Base-by-base conservation (phyloP, 2,797 vertebrate genomes). In the Notamacropus eugenii region DNA sequence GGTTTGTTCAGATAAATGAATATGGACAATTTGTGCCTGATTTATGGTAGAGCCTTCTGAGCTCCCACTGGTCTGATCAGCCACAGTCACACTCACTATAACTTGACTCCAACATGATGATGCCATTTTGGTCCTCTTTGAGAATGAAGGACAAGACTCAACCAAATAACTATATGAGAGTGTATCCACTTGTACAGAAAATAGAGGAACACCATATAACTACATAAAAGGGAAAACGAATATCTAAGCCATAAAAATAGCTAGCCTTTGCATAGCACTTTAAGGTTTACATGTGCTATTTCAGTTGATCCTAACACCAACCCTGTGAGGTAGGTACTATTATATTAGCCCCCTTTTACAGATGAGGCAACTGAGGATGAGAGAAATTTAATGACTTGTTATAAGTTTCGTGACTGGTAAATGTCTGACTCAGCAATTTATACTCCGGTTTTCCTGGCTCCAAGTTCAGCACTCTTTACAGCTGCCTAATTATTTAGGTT, bases 201-300 rank as follows among this genome's bases (percentile, higher is more conserved):
- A 74, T 54, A 9, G n/a, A 6, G 56, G 92, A 96, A 5, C 54
- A 94, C 82, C 55, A 90, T 93, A 31, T 57, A 67, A 24, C 22
- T 19, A 40, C 16, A 82, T 40, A 92, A 34, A 92, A 82, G 3
- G 67, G 58, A 96, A 56, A 92, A 95, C 92, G 91, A 94, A 92
- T 57, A 94, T 62, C 40, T 93, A 46, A 31, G 91, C 96, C 40
- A n/a, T 24, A 10, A 46, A 22, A 46, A 40, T 40, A 82, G 67
- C 22, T 24, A 82, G 16, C 67, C 67, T 82, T 82, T 46, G 19
- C 16, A 10, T 46, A 46, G 67, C 8, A 9, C n/a, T 82, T 82
- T 46, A 82, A 82, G n/a, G 16, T 46, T 82, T 82, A 82, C 2
- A 82, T 46, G n/a, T 24, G 6, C n/a, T 82, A 22, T 82, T 5